Evolutionary conservation across 2,888 invertebrate genomes (phyloP), one percentile per base, ranked within the genome.

Genomic region (Brachylomia viminalis): DNA sequence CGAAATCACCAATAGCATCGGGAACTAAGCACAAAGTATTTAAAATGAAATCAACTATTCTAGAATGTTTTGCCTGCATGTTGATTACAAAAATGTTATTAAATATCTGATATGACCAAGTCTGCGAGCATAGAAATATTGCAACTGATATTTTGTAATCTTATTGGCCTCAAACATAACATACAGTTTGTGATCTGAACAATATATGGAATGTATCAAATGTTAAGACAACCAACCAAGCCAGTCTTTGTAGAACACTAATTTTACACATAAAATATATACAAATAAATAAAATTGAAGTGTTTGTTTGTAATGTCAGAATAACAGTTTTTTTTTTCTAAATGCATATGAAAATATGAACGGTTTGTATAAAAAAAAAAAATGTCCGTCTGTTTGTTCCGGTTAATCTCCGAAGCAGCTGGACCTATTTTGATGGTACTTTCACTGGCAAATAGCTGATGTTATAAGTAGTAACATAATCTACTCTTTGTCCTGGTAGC

Each of bases 51-150:
- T 30, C 10, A 79, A 20, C 13, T 8, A 27, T 33, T 33, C 33
- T 71, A 15, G 5, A 79, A 68, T 27, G 30, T 30, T 20, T 49
- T 75, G 58, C 10, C 13, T 59, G n/a, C 49, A 38, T 1, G 0
- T 38, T 47, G 4, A 54, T 61, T 77, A 72, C 72, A 71, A 54
- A 62, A 47, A 45, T 61, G 20, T 49, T 56, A 56, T 49, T 1
- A 30, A 78, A 45, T 73, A 62, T 47, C n/a, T 47, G 23, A 30
- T 45, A 73, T 54, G 7, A 42, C 6, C 20, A 56, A 62, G 4
- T 49, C 42, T 42, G 17, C 2, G 1, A 81, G 17, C 30, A 33
- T 23, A 49, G n/a, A 62, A 23, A 56, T 62, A 27, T 49, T 54
- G 27, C 54, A 62, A 80, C 38, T n/a, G 17, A 47, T 30, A 73